Base-by-base conservation (phyloP, 2,888 invertebrate species). In the Megamerina dolium region DNA sequence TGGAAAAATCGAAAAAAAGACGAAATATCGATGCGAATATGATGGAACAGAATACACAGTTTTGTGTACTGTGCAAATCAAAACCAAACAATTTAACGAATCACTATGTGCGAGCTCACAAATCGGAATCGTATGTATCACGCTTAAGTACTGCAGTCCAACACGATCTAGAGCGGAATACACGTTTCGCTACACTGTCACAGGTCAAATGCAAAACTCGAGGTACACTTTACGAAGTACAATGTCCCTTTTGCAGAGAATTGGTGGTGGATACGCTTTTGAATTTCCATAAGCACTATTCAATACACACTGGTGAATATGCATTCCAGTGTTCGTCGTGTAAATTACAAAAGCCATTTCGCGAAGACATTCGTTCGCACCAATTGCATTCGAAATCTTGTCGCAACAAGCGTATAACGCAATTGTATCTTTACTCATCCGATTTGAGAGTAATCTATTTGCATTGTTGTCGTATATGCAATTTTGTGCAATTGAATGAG, bases 401-500 rank as follows among this genome's bases (percentile, higher is more conserved):
- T 31, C 46, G 54, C 4, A 54, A 54, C 23, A 33, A 46, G 2
- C 44, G 45, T 8, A 46, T 55, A 31, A 49, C 53, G 29, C 41
- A 45, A 4, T 34, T 58, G n/a, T 61, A 60, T 33, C 40, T 49
- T 18, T 61, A 61, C 41, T 50, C 48, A 5, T 26, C 48, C 5
- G 48, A 56, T 42, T 30, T 49, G 5, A 51, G 43, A 29, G 56
- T 54, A 16, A 60, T 61, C 18, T 55, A 60, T 33, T 27, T 59
- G 31, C 50, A 58, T 29, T 48, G 48, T 14, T 61, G 60, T 13
- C 54, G 27, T 13, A 43, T 60, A 29, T 61, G 59, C 19, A 56
- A 58, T 45, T 61, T 60, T 39, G 56, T 58, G 4, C 60, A 61
- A 41, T 26, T 61, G 2, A 61, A 61, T 41, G 57, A 58, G 30